Conservation (phyloP, 2,113 vertebrate genomes). For the Bufo bufo region DNA sequence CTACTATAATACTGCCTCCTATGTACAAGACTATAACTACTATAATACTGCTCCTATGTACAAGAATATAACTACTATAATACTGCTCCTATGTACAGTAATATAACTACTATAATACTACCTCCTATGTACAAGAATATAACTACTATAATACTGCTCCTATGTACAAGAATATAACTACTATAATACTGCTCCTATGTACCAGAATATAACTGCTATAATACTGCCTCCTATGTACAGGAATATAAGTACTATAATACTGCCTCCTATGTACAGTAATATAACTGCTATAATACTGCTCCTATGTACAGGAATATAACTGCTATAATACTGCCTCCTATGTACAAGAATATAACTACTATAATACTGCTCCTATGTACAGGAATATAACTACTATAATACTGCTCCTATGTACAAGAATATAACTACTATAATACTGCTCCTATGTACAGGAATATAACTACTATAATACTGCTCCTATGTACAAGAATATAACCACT, state of each 20-base stretch:
- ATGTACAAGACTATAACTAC: background rate
- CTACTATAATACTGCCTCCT: conserved; percentile 1
- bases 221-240: background rate
- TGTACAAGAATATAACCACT: background rate
- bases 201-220: background rate
- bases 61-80: conserved; percentile 16
- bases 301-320: background rate
- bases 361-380: background rate
- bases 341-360: background rate
- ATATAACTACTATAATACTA: conserved; percentile 16
- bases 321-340: background rate
- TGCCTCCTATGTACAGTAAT: too few species aligned
- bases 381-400: background rate
- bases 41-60: conserved; percentile 2
- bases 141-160: conserved; percentile 8
- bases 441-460: background rate
- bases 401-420: background rate
- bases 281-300: background rate
- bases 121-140: conserved; percentile 3
- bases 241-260: too few species aligned
- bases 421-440: background rate
- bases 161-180: background rate
- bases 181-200: background rate
- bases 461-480: background rate
- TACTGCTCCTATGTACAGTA: background rate